Evolutionary conservation across 2,113 vertebrate species (phyloP), one percentile per base, ranked within the genome.

Genomic region (Antigone vipio): DNA sequence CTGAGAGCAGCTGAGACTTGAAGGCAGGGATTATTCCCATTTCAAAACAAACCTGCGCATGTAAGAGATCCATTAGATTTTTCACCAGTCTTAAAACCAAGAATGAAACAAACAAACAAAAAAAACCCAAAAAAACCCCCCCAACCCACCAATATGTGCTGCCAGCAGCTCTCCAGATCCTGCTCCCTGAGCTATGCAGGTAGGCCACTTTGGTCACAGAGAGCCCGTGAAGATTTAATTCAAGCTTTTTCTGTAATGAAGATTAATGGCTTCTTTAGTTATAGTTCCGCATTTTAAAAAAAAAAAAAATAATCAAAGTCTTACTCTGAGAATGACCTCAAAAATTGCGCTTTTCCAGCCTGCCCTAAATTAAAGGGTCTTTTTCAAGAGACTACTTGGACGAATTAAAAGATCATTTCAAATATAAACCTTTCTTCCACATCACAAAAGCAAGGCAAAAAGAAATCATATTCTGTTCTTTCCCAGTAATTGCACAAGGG

Each of bases 371-470:
- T 52, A 91, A 75, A 87, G 66, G 35, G 24, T 16, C 42, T 78
- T 89, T 88, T 92, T 42, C 40, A 81, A 71, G 87, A 86, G 64
- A 16, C 58, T 26, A 22, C 49, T 68, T 56, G 29, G 60, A 79
- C 1, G 0, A 84, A 95, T 91, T 93, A 89, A 72, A 85, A 78
- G 71, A 91, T 69, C 53, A 42, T 91, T 90, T 90, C 89, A 97
- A 90, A 88, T 85, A 88, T n/a, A 92, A 84, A 76, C 86, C 76
- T 80, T 83, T 58, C 80, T 77, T 92, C 62, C 55, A 76, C 32
- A 78, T 21, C 69, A 90, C 71, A 79, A 95, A 89, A 96, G 80
- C 35, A 66, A 66, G 44, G 75, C 60, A 35, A 40, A 83, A 92
- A 89, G 76, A 85, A 95, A 89, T 24, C 5, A 15, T 30, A 47